phyloP scores from a whole-genome alignment of 2,113 vertebrate genomes.

The Erythrolamprus reginae region DNA sequence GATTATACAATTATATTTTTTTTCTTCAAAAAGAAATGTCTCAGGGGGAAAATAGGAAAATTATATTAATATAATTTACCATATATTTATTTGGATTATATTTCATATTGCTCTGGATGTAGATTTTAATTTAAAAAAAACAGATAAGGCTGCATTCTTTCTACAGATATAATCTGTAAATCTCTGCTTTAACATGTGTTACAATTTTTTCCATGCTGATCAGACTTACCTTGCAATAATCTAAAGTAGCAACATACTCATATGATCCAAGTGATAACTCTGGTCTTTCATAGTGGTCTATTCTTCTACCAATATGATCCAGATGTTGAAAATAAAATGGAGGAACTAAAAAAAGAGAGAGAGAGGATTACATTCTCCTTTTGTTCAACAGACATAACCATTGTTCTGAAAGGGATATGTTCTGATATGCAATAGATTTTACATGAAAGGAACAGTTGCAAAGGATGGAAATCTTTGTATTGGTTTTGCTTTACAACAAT shows the following conservation, averaged over 20 bases:
- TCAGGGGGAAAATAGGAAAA: background rate
- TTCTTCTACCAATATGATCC: constrained; percentile 85
- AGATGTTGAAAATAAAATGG: constrained; percentile 93
- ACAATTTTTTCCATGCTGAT: background rate
- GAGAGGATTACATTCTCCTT: background rate
- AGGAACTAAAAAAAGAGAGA: constrained; percentile 73
- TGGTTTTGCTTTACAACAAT: background rate
- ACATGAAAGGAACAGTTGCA: background rate
- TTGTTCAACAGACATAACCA: background rate
- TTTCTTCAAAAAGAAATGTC: background rate
- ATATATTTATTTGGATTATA: background rate
- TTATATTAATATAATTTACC: background rate
- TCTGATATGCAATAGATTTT: background rate
- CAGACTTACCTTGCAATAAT: constrained; percentile 88
- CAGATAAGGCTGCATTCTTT: background rate
- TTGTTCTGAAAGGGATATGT: background rate
- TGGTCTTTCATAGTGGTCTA: constrained; percentile 87
- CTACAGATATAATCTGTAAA: background rate
- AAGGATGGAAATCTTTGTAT: background rate
- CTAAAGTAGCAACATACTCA: constrained; percentile 84
- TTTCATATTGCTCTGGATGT: background rate
- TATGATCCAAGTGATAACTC: constrained; percentile 96
- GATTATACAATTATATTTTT: background rate
- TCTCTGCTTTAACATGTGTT: background rate
- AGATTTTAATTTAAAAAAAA: background rate